Evolutionary conservation across 2,888 invertebrate genomes (phyloP), one percentile per base, ranked within the genome.

Genomic region (Tinea pellionella): DNA sequence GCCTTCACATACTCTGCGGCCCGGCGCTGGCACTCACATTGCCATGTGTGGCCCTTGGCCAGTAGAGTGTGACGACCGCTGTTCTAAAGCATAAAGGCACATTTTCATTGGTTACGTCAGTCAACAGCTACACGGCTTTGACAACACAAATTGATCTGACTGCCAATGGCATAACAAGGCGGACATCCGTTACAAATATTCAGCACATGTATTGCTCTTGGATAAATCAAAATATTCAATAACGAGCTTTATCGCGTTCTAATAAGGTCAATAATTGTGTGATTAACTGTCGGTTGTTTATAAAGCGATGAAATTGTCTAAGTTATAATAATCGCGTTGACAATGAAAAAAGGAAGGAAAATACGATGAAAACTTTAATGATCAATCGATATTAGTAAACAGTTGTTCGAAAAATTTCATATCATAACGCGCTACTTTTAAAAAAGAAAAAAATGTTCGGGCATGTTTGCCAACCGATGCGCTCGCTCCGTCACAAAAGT

Each of bases 401-500:
- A 37, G 2, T 37, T 37, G 9, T 12, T 37, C n/a, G n/a, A 24
- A 24, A 24, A 24, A 24, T 24, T 24, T 24, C 24, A 24, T 24
- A 24, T 24, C 24, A 24, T 24, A 24, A 24, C 24, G 24, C 24
- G 24, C 2, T 24, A 6, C 37, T 2, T 37, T 37, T 37, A 2
- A 37, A 37, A 37, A 37, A 12, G 3, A 24, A 37, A n/a, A 37
- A 37, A 37, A 37, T 9, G 37, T n/a, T 37, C 37, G 37, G 37
- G 37, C 37, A 37, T 2, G 37, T 37, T 37, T 9, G 37, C 37
- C 37, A 37, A 37, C 37, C 37, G n/a, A 12, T 6, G 37, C 37
- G 37, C 37, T 37, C n/a, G 9, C 37, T 9, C 37, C 37, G 37
- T 37, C 37, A 37, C 75, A 71, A 72, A 74, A 75, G 75, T 79